Conservation (phyloP, 2,113 vertebrate genomes). For the Phoenicopterus ruber region DNA sequence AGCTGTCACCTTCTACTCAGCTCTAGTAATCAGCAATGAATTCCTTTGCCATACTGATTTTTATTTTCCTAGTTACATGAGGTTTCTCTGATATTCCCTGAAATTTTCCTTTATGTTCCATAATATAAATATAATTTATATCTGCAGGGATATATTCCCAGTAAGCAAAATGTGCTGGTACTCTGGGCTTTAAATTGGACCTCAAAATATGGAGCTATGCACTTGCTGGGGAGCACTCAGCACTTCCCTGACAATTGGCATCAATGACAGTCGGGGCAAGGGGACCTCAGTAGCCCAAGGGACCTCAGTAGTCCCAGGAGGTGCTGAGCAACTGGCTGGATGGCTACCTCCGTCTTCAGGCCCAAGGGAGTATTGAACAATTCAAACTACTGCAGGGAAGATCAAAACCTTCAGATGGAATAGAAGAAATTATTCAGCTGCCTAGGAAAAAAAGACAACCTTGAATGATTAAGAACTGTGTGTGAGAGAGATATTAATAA, state of each 20-base stretch:
- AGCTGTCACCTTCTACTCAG: not conserved
- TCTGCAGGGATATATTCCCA: not conserved
- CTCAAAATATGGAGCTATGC: not conserved
- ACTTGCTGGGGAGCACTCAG: not conserved
- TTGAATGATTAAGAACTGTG: not conserved
- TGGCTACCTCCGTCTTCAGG: not conserved
- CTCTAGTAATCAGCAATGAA: not conserved
- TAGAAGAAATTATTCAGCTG: not conserved
- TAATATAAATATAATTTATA: not conserved
- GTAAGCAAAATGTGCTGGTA: not conserved
- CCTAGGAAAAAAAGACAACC: not conserved
- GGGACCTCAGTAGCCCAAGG: not conserved
- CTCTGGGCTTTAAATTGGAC: not conserved
- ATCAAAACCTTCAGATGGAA: not conserved
- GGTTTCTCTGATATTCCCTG: not conserved
- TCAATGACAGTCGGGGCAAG: not conserved
- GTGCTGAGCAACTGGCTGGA: not conserved
- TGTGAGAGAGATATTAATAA: slow-evolving; percentile 2
- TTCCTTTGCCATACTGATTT: not conserved
- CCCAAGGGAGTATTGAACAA: not conserved
- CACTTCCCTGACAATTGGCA: not conserved
- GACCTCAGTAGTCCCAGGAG: not conserved
- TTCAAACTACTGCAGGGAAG: not conserved
- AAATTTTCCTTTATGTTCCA: not conserved
- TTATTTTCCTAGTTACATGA: not conserved